Evolutionary conservation across 2,797 vertebrate species (phyloP).

Genomic region (Poecilia picta): DNA sequence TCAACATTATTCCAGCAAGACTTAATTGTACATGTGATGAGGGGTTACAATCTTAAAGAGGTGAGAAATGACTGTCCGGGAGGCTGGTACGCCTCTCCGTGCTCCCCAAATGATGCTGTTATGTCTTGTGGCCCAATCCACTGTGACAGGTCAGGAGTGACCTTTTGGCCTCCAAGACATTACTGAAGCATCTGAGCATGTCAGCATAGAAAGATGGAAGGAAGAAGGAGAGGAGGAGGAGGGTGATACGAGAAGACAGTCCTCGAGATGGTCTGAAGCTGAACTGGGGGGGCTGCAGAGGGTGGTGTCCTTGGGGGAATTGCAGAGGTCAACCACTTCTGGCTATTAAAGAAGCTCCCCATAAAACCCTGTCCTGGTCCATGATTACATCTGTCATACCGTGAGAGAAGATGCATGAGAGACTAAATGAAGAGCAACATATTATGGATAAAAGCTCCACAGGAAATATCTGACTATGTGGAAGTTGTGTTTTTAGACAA

Average conservation of each 20-base stretch:
- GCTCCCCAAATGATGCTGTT: slow-evolving; percentile 63
- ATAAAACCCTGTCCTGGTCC: slow-evolving; percentile 75
- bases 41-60: slow-evolving; percentile 36
- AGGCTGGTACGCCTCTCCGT: slow-evolving; percentile 44
- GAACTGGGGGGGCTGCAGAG: slow-evolving; percentile 48
- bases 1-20: slow-evolving; percentile 31
- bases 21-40: slow-evolving; percentile 20
- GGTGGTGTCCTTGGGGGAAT: slow-evolving; percentile 68
- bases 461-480: slow-evolving; percentile 8
- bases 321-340: slow-evolving; percentile 73
- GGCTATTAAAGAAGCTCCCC: slow-evolving; percentile 77
- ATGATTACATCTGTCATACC: slow-evolving; percentile 80
- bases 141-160: slow-evolving; percentile 74
- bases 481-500: slow-evolving; percentile 26
- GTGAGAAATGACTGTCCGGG: slow-evolving; percentile 44
- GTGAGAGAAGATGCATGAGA: slow-evolving; percentile 52
- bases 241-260: slow-evolving; percentile 43
- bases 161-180: slow-evolving; percentile 77
- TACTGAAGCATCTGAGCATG: slow-evolving; percentile 75
- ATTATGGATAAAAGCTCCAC: slow-evolving; percentile 46
- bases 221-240: slow-evolving; percentile 27
- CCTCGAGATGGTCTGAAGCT: slow-evolving; percentile 32
- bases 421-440: slow-evolving; percentile 59
- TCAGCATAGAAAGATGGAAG: slow-evolving; percentile 59
- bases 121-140: slow-evolving; percentile 64